Base-by-base conservation (phyloP, 2,797 vertebrate species). In the Gobionotothen gibberifrons region DNA sequence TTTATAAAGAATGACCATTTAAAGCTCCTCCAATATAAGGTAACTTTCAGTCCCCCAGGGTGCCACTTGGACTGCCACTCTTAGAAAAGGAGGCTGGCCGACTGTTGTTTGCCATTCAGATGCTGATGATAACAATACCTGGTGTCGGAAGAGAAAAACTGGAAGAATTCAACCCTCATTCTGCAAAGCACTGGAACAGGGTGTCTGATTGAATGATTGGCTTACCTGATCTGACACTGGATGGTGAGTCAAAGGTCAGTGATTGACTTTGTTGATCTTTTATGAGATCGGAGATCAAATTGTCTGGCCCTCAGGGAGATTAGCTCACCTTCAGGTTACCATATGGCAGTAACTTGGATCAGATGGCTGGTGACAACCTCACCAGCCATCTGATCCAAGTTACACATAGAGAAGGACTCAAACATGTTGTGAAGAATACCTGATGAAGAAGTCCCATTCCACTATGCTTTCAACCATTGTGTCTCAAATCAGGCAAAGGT, bases 271-370 rank as follows among this genome's bases (percentile, higher is more conserved):
- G 15, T 44, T 16, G 40, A 29, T 60, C 21, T 61, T 42, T 76
- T 49, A 56, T 60, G 40, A 48, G 56, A 47, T 51, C 46, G 40
- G n/a, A 53, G 59, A 47, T 57, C 16, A 47, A 26, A 22, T 32
- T n/a, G 8, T 26, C 22, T 13, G 15, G 54, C 22, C 5, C 21
- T 59, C 5, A 16, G 47, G 51, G 39, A 70, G 19, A 32, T 52
- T 39, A 32, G 56, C 19, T 32, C 32, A 32, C 32, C 32, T 32
- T 32, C 15, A 46, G 49, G 52, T 60, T 32, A 60, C 39, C 39
- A 60, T 52, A 21, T 60, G 67, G 17, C 47, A 52, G 39, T 42
- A 10, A 51, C 56, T 42, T 61, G 21, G 51, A 68, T 48, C 49
- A 68, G 56, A 49, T 5, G 32, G 21, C 46, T 44, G 17, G 15